phyloP scores from a whole-genome alignment of 2,113 vertebrate genomes.

The Casuarius casuarius region DNA sequence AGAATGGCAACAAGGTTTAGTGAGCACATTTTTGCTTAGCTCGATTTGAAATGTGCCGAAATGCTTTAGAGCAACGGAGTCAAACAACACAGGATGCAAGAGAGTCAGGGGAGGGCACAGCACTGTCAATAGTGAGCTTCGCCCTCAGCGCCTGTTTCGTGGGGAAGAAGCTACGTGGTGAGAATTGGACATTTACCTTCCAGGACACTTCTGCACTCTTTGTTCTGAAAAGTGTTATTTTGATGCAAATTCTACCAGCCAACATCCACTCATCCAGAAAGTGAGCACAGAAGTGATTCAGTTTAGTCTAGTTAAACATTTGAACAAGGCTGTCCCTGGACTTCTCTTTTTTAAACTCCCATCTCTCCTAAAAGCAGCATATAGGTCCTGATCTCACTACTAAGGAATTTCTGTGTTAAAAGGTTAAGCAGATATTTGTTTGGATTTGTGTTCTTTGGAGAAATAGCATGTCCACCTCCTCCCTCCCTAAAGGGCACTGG shows the following conservation, averaged over 20 bases:
- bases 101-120: neutral
- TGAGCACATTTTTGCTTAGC: neutral
- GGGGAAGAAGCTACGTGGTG: neutral
- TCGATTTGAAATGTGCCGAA: neutral
- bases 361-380: neutral
- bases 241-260: constrained; percentile 29
- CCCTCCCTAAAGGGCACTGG: neutral
- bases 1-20: neutral
- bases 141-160: neutral
- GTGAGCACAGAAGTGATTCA: neutral
- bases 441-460: constrained; percentile 50
- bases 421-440: constrained; percentile 48
- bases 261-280: constrained; percentile 11
- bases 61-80: neutral
- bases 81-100: neutral
- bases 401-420: constrained; percentile 23
- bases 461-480: neutral
- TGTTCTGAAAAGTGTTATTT: constrained; percentile 36
- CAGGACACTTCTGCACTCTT: neutral
- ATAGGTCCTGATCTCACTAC: constrained; percentile 8
- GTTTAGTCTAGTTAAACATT: neutral
- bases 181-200: neutral
- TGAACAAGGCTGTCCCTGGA: neutral
- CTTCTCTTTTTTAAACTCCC: neutral
- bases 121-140: fast-evolving